These are phyloP conservation scores for Stegana nigrithorax DNA, from an alignment of 2,888 invertebrate species.

Conservation along the genomic window DNA sequence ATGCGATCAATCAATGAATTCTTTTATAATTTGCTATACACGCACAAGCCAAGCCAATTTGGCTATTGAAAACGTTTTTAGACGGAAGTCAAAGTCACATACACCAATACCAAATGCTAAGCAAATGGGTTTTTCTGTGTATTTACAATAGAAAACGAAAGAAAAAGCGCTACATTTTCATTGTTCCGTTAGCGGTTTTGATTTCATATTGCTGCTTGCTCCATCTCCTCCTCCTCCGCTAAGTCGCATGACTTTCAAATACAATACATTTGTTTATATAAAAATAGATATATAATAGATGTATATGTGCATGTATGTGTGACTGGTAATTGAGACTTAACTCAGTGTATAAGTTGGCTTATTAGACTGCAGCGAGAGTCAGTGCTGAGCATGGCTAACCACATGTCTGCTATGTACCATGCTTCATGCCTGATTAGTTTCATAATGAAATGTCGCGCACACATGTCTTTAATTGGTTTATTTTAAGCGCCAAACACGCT, in stretches of 20 bases:
- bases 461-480: constrained; percentile 63
- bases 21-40: constrained; percentile 38
- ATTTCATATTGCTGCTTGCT: background rate
- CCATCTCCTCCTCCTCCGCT: background rate
- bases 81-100: constrained; percentile 15
- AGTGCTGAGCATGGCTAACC: background rate
- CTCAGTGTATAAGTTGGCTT: constrained; percentile 52
- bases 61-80: too few species aligned
- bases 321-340: constrained; percentile 36
- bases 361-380: constrained; percentile 11
- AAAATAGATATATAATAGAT: background rate
- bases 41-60: too few species aligned
- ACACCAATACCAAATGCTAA: too few species aligned
- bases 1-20: constrained; percentile 55
- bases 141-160: too few species aligned
- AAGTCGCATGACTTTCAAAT: constrained; percentile 52
- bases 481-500: constrained; percentile 36
- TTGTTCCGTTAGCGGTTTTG: constrained; percentile 17
- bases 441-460: constrained; percentile 57
- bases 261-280: constrained; percentile 25
- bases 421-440: constrained; percentile 56
- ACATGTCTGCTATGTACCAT: background rate
- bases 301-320: background rate
- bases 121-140: too few species aligned
- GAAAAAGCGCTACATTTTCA: constrained; percentile 12